A percentile compares a stretch with the other conserved stretches of the same genome.
Evolutionary conservation across 2,888 invertebrate genomes (phyloP).

Genomic region (Drosophila picticornis): DNA sequence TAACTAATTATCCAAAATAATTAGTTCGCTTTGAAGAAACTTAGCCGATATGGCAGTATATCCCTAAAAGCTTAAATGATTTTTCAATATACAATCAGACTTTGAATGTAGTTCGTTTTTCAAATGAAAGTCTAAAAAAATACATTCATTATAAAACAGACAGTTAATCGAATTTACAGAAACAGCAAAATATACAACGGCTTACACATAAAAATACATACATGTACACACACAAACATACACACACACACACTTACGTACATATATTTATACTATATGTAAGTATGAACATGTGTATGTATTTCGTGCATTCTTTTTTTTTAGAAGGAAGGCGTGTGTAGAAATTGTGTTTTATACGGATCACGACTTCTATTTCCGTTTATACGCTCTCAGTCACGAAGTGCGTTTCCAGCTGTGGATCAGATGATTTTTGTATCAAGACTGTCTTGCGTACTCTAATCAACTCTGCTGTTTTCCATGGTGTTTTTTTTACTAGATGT

Average conservation of each 20-base stretch:
- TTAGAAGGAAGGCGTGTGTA: background rate
- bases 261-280: background rate
- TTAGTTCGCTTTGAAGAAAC: background rate
- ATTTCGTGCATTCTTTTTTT: conserved; percentile 2
- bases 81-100: background rate
- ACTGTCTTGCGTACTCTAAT: background rate
- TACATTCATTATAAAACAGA: background rate
- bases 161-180: background rate
- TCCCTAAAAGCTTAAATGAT: background rate
- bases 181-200: background rate
- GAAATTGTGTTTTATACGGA: conserved; percentile 15
- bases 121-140: background rate
- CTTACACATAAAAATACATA: background rate
- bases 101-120: background rate
- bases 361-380: conserved; percentile 24
- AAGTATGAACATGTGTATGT: background rate
- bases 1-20: background rate
- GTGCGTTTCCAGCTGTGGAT: background rate
- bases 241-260: too few relatives aligned
- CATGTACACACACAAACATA: background rate
- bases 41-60: background rate
- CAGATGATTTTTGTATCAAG: background rate
- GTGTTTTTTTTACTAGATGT: background rate
- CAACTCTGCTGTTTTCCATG: background rate
- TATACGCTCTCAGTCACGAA: background rate